phyloP scores from a whole-genome alignment of 2,113 vertebrate species.

The Craseonycteris thonglongyai region DNA sequence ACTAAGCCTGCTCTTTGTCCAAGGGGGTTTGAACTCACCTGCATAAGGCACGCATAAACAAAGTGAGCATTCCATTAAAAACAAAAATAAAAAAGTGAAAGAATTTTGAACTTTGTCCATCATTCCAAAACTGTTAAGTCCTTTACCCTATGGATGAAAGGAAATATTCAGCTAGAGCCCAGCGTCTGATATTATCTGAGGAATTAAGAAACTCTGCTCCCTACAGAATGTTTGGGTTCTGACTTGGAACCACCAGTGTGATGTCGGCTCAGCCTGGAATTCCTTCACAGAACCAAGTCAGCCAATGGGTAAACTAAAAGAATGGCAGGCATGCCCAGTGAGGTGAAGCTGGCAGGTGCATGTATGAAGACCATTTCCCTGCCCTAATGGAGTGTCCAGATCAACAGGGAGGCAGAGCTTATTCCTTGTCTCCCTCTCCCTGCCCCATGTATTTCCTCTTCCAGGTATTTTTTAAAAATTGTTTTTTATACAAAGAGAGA shows the following conservation, averaged over 20 bases:
- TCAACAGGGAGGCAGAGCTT: background rate
- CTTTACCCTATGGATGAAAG: background rate
- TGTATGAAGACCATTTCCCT: background rate
- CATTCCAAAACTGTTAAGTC: background rate
- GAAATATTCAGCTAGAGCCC: background rate
- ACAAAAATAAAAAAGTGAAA: background rate
- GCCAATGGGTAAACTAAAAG: background rate
- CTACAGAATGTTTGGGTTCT: background rate
- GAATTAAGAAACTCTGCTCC: background rate
- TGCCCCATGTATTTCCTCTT: background rate
- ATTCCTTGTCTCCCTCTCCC: background rate
- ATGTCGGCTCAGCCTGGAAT: background rate
- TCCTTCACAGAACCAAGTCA: background rate
- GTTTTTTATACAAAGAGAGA: too few relatives aligned
- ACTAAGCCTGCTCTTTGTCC: background rate
- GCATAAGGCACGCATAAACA: background rate
- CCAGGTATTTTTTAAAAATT: too few relatives aligned
- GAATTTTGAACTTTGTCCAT: background rate
- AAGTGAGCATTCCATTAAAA: background rate
- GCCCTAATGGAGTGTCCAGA: background rate
- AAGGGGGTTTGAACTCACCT: background rate
- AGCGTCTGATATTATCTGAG: background rate
- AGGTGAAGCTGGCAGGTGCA: too few relatives aligned
- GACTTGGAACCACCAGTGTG: background rate
- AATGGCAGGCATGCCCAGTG: fast-evolving